These are phyloP conservation scores for Labeo calbasu DNA, from an alignment of 2,797 vertebrate species.

Conservation along the genomic window DNA sequence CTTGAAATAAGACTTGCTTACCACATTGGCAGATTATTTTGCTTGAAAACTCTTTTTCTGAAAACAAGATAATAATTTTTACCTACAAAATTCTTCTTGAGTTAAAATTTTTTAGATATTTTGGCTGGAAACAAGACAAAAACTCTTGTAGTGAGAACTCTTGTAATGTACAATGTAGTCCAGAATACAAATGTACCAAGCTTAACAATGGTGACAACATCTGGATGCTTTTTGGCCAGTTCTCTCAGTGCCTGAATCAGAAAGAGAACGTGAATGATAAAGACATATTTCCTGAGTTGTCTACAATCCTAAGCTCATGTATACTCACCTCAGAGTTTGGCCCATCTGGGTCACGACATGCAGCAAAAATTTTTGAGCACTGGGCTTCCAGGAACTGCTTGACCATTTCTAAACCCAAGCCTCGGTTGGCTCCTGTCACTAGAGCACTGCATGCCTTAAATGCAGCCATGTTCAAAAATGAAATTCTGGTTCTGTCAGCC, in stretches of 20 bases:
- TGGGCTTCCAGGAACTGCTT: constrained; percentile 59
- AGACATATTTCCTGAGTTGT: background rate
- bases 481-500: background rate
- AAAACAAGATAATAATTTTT: too few relatives aligned
- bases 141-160: background rate
- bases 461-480: constrained; percentile 40
- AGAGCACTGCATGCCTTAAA: constrained; percentile 56
- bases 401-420: constrained; percentile 71
- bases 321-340: constrained; percentile 63
- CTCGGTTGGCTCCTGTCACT: constrained; percentile 74
- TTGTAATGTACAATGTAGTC: background rate
- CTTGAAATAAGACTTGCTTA: too few relatives aligned
- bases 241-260: constrained; percentile 7
- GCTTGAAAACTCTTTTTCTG: too few relatives aligned
- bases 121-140: too few relatives aligned
- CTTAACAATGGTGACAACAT: background rate
- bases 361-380: constrained; percentile 64
- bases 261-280: background rate
- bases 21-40: too few relatives aligned
- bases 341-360: constrained; percentile 69
- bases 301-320: background rate
- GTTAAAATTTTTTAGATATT: too few relatives aligned
- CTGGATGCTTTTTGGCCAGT: background rate
- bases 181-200: background rate
- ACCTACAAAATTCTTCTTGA: too few relatives aligned